Base-by-base conservation (phyloP, 2,888 invertebrate species). In the Saturnia pavonia region DNA sequence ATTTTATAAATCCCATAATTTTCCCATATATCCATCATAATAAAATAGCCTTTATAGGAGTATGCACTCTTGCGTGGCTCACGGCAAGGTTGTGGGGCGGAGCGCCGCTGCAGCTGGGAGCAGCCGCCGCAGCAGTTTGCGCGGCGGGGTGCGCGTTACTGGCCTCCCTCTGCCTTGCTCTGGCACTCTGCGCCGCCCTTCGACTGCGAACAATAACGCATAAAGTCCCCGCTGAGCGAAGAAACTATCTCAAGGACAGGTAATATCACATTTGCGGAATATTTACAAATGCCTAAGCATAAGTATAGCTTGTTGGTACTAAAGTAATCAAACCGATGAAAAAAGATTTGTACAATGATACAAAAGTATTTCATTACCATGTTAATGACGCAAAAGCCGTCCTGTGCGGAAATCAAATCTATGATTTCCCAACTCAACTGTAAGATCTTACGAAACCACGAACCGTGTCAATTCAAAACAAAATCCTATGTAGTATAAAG, bases 131-230 rank as follows among this genome's bases (percentile, higher is more conserved):
- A 80, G 94, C 94, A 74, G 96, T 96, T 78, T 96, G 96, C 83
- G 94, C 95, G 43, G 95, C 95, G 69, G 96, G 96, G 72, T 95
- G 96, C 76, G 94, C 95, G 45, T 94, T 97, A 72, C 95, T 97
- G 80, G 92, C 96, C 57, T 85, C 95, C 51, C 94, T 97, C 68
- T 96, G 97, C 82, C 88, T 95, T 65, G 95, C 96, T 69, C 93
- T 97, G 70, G 96, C 96, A 75, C 90, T 95, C 78, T 96, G 96
- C 78, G 96, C 97, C 42, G 94, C 96, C 73, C 92, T 94, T 76
- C 94, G 96, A 73, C 87, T 96, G 76, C 89, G 95, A 75, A 94
- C 95, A 79, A 88, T 96, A 75, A 94, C 94, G 72, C 94, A 94
- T 73, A 95, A 95, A 76, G 94, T 95, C 77, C 95, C 95, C 0